These are phyloP conservation scores for Triops longicaudatus DNA, from an alignment of 1,140 invertebrate species.

Conservation along the genomic window DNA sequence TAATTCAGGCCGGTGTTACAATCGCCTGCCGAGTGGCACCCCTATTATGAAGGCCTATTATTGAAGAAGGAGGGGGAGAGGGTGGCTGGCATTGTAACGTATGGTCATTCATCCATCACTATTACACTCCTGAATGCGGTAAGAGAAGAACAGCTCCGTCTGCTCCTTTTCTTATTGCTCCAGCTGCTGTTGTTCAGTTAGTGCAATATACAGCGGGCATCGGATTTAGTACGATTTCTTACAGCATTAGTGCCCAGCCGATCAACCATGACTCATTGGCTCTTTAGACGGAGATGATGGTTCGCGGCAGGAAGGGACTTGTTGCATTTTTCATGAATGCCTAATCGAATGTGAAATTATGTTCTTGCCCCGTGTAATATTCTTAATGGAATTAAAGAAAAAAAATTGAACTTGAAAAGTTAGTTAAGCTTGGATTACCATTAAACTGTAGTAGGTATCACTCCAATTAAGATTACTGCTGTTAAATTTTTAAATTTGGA, in stretches of 20 bases:
- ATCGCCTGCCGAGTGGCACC: not conserved
- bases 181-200: not conserved
- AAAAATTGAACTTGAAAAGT: no score
- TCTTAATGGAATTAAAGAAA: no score
- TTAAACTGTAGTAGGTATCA: no score
- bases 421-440: no score
- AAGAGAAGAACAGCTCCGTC: not conserved
- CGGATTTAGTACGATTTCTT: not conserved
- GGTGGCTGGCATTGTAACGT: not conserved
- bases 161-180: not conserved
- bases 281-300: not conserved
- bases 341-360: no score
- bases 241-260: not conserved
- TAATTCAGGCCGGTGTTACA: not conserved
- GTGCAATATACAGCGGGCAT: not conserved
- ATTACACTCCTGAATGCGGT: not conserved
- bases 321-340: not conserved
- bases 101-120: not conserved
- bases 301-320: not conserved
- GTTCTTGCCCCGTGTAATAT: no score
- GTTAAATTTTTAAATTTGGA: no score
- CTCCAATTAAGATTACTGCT: no score
- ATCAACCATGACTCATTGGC: constrained; percentile 1
- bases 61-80: not conserved
- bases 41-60: not conserved